Evolutionary conservation across 2,113 vertebrate species (phyloP).

Genomic region (Meriones unguiculatus): DNA sequence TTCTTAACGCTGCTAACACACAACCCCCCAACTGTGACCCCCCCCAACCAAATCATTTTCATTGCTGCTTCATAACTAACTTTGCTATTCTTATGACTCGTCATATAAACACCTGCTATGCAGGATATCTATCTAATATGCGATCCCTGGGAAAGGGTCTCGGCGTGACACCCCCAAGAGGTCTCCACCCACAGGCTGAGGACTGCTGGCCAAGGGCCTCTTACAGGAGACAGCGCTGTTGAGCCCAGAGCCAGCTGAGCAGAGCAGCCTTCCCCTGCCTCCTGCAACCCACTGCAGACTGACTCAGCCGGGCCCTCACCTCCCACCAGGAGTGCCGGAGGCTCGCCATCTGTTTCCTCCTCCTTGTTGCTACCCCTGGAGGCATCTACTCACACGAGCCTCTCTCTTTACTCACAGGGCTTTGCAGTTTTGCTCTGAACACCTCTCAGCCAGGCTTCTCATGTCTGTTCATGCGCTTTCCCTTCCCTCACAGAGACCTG

Average conservation of each 20-base stretch:
- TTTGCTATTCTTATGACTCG: neutral
- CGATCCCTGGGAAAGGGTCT: neutral
- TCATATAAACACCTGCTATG: neutral
- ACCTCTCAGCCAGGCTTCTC: neutral
- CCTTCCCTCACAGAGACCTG: accelerated
- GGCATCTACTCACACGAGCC: neutral
- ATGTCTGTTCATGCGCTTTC: too few species aligned
- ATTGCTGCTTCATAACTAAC: neutral
- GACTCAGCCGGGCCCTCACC: too few species aligned
- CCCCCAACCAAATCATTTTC: neutral
- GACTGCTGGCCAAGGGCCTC: neutral
- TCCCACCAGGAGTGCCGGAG: neutral
- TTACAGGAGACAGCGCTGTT: too few species aligned
- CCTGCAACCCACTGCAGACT: neutral
- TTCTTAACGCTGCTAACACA: neutral
- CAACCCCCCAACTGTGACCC: neutral
- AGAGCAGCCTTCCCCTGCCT: neutral
- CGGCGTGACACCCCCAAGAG: neutral
- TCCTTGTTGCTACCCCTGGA: neutral
- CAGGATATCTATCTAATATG: neutral
- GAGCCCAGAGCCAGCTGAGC: neutral
- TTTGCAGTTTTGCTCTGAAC: neutral
- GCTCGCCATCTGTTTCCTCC: neutral
- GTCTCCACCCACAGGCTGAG: neutral
- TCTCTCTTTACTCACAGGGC: neutral